Evolutionary conservation across 2,888 invertebrate species (phyloP), one percentile per base, ranked within the genome.

Genomic region (Lasius platythorax): DNA sequence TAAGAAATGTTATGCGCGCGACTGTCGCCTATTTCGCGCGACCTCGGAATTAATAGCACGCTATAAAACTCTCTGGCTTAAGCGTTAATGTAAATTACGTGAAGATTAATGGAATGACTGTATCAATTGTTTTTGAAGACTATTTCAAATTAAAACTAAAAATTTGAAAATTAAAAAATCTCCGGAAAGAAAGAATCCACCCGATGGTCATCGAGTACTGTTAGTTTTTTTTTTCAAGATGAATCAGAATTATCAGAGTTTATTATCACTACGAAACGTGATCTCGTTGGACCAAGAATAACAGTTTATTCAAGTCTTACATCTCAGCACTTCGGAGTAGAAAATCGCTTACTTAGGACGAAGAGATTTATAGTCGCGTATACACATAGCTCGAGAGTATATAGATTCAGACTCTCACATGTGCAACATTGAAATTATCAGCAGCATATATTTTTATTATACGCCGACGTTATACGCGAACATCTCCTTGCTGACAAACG

Each of bases 221-320:
- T 28, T 30, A 73, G 0, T 33, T 18, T 37, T 3, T 5, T 72
- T 23, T 23, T 23, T 23, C 68, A 28, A n/a, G 30, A 73, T 23
- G 23, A 15, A 18, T 73, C 28, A 40, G 30, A 23, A 40, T 43
- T 23, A 33, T 28, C 1, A 67, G 18, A 67, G 43, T 9, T 56
- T n/a, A 43, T 70, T 15, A 30, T 18, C 18, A 18, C 30, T 3
- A 30, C 4, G 15, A 28, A 23, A 40, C 50, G 37, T 79, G 72
- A 81, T 66, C 37, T 83, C 58, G 58, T 40, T 11, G 23, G n/a
- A 9, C 18, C n/a, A 53, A 61, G 53, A 85, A 73, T 83, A 73
- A 37, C 11, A 28, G 9, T 83, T 67, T 46, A 15, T 63, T 78
- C 56, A 11, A 40, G 43, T 63, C 28, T 64, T 40, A 23, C 43